Base-by-base conservation (phyloP, 2,888 invertebrate genomes). In the Sipha maydis region DNA sequence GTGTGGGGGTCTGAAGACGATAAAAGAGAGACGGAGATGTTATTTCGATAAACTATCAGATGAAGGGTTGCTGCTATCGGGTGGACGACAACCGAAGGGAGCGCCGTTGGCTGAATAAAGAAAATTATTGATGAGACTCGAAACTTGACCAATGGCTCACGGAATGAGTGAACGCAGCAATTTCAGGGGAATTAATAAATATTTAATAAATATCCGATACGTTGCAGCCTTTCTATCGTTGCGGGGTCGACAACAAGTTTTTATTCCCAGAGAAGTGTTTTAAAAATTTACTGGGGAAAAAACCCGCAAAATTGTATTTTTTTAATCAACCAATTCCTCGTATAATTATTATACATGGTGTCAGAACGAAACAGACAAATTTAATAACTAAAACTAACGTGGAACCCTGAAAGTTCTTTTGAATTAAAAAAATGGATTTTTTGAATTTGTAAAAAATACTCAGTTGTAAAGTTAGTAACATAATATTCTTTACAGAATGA, bases 21-120 rank as follows among this genome's bases (percentile, higher is more conserved):
- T 86, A 80, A 86, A 86, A 80, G 78, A 71, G 85, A 86, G 71
- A 73, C 56, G 56, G 86, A 80, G 86, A 86, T 86, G 86, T 80
- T 86, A 86, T 86, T 86, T 86, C 86, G 86, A 86, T 86, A 86
- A 80, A 80, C 78, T 71, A 34, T 86, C 86, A 73, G 54, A 54
- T 28, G 86, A 80, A 86, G 86, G 86, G 79, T 86, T 17, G 86
- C 38, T 8, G 31, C 5, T 48, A 25, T 54, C 78, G 61, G 31
- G 21, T 21, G 56, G n/a, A 67, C 61, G 76, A 28, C 28, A 34
- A 21, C 84, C 28, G 86, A 28, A 69, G 80, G 56, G 86, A 31
- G 67, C 38, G 38, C 38, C 56, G 67, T 41, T 25, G 61, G 38
- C 28, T 19, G 78, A 85, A 80, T 71, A 73, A 25, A 38, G 28